phyloP scores from a whole-genome alignment of 2,113 vertebrate species.

The Lagenorhynchus albirostris region DNA sequence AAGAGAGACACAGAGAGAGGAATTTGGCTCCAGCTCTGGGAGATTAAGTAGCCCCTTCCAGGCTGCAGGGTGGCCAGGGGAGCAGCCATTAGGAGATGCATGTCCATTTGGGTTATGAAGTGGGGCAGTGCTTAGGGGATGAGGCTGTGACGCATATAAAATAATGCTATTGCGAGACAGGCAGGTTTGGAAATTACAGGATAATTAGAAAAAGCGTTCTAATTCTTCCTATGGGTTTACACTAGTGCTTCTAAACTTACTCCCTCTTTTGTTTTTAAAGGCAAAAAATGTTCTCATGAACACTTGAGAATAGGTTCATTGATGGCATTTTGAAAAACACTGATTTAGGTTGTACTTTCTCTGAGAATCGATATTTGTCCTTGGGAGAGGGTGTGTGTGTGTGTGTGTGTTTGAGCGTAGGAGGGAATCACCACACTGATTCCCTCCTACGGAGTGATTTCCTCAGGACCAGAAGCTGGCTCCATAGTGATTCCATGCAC shows the following conservation, averaged over 20 bases:
- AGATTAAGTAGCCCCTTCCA: not conserved
- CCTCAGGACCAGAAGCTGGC: not conserved
- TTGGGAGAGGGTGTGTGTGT: not conserved
- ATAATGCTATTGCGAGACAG: not conserved
- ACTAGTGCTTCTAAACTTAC: not conserved
- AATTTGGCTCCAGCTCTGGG: not conserved
- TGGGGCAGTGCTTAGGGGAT: not conserved
- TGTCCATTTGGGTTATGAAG: not conserved
- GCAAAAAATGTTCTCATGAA: not conserved
- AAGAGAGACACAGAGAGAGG: not conserved
- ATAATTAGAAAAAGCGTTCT: not conserved
- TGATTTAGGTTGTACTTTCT: not conserved
- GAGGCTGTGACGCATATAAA: not conserved
- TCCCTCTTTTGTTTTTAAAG: not conserved
- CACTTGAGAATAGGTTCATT: not conserved
- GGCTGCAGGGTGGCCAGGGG: not conserved
- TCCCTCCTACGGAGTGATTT: not conserved
- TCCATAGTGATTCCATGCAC: fast-evolving
- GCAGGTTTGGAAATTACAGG: not conserved
- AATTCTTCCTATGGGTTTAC: not conserved
- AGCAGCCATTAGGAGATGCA: not conserved
- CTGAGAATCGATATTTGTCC: not conserved
- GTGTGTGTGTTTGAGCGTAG: too few relatives aligned
- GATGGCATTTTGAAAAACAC: not conserved
- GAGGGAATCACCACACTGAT: fast-evolving